Percentiles rank a stretch among this genome's conserved stretches.
phyloP scores from a whole-genome alignment of 2,888 invertebrate species.

The Agonum fuliginosum region DNA sequence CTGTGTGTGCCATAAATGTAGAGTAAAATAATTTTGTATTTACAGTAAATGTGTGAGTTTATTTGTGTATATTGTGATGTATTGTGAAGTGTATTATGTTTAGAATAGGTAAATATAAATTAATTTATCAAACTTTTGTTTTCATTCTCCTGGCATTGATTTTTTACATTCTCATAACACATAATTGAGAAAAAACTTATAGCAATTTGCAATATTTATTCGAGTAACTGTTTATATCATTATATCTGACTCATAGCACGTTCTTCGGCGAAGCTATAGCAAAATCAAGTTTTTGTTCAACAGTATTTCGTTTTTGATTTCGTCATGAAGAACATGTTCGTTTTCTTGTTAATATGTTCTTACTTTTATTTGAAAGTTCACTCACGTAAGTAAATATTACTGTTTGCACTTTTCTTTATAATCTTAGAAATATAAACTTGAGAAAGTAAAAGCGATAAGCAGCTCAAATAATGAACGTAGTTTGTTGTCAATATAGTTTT shows the following conservation, averaged over 20 bases:
- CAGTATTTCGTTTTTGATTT: background rate
- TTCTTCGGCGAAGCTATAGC: no score
- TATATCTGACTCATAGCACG: no score
- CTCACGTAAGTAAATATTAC: slow-evolving; percentile 11
- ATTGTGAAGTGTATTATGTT: slow-evolving; percentile 56
- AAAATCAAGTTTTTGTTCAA: background rate
- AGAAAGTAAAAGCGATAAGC: no score
- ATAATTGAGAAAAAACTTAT: no score
- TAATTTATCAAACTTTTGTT: slow-evolving; percentile 49
- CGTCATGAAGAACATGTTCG: background rate
- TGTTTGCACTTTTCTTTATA: background rate
- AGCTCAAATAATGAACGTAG: no score
- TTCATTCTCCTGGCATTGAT: slow-evolving; percentile 5
- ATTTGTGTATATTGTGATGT: slow-evolving; percentile 56
- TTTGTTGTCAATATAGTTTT: no score
- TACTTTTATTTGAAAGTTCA: background rate
- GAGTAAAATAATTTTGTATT: slow-evolving; percentile 55
- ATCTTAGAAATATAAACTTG: no score
- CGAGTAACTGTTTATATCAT: no score
- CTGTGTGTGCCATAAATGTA: slow-evolving; percentile 52
- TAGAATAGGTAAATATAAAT: slow-evolving; percentile 52
- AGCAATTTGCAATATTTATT: no score
- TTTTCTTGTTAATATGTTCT: background rate
- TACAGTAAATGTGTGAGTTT: slow-evolving; percentile 50
- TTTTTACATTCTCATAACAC: no score